phyloP scores from a whole-genome alignment of 2,797 vertebrate species.

The Fratercula arctica region DNA sequence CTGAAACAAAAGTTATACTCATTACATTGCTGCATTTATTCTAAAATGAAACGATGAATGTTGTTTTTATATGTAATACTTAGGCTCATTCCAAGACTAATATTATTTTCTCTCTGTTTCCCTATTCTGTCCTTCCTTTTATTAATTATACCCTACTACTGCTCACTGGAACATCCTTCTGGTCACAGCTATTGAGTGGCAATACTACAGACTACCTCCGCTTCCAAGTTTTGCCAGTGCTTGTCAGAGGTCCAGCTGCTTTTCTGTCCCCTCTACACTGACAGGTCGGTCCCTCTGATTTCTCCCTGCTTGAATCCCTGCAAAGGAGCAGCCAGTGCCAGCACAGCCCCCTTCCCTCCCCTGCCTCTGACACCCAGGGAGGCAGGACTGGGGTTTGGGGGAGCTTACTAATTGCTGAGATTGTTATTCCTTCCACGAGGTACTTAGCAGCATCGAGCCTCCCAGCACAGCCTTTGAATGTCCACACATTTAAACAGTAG shows the following conservation, averaged over 20 bases:
- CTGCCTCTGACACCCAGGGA: background rate
- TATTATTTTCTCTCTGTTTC: background rate
- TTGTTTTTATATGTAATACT: background rate
- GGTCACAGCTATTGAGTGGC: background rate
- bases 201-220: background rate
- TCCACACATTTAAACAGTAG: conserved; percentile 59
- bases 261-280: background rate
- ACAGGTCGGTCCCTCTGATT: background rate
- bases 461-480: conserved; percentile 49
- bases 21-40: background rate
- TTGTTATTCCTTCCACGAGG: conserved; percentile 68
- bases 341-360: background rate
- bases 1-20: background rate
- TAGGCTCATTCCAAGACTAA: background rate
- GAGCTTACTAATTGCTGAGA: conserved; percentile 39
- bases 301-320: background rate
- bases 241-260: background rate
- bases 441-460: conserved; percentile 35
- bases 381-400: background rate
- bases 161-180: background rate
- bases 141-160: background rate
- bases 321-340: background rate
- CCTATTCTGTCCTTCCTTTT: background rate
- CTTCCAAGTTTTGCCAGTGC: background rate
- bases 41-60: background rate